Evolutionary conservation across 35 echinoderm and acorn worm species (phyloP).

Genomic region (Apostichopus japonicus): DNA sequence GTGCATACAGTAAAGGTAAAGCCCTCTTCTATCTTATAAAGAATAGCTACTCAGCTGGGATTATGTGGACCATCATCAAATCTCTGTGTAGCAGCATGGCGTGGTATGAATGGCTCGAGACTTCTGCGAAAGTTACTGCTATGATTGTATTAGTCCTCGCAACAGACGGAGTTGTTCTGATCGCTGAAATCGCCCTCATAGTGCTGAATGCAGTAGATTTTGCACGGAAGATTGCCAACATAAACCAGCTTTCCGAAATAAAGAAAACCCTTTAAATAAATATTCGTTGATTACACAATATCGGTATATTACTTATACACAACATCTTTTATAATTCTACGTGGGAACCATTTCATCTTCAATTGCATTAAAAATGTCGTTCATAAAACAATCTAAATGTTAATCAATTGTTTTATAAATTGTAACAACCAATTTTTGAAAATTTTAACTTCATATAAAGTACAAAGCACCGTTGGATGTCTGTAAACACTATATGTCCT

Average conservation of each 20-base stretch:
- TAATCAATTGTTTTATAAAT: too few relatives aligned
- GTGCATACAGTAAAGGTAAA: neutral
- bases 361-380: too few relatives aligned
- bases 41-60: neutral
- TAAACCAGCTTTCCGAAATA: neutral
- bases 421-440: too few relatives aligned
- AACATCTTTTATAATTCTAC: too few relatives aligned
- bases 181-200: slow-evolving; percentile 23
- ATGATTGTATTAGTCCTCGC: neutral
- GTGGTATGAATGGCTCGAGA: slow-evolving; percentile 46
- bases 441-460: too few relatives aligned
- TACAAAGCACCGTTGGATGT: too few relatives aligned
- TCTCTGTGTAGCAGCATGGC: slow-evolving; percentile 1
- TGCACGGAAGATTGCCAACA: slow-evolving; percentile 31
- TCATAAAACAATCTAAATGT: too few relatives aligned
- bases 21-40: slow-evolving; percentile 19
- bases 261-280: slow-evolving; percentile 12
- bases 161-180: neutral
- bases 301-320: too few relatives aligned
- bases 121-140: slow-evolving; percentile 25
- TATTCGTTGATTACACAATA: too few relatives aligned
- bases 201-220: slow-evolving; percentile 11
- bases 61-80: slow-evolving; percentile 40
- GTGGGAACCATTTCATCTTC: too few relatives aligned
- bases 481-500: too few relatives aligned